Conservation (phyloP, 2,797 vertebrate species). For the Aeoliscus strigatus region DNA sequence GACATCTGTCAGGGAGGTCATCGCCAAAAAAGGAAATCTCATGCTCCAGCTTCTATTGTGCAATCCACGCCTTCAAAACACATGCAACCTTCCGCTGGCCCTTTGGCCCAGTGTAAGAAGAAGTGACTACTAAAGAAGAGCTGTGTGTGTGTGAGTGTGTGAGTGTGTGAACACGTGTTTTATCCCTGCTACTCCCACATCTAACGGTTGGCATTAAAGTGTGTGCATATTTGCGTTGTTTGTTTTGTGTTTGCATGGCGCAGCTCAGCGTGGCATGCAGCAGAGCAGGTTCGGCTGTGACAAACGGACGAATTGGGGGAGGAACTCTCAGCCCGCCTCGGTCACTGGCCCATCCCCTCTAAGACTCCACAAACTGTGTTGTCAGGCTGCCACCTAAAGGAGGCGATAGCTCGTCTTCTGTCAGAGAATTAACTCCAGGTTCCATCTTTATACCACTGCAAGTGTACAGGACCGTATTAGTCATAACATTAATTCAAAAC, state of each 20-base stretch:
- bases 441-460: too few species aligned
- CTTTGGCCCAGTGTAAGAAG: too few species aligned
- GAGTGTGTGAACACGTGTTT: too few species aligned
- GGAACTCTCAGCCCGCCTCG: neutral
- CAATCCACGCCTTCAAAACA: too few species aligned
- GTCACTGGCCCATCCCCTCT: slow-evolving; percentile 1
- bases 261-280: slow-evolving; percentile 42
- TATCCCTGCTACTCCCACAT: neutral
- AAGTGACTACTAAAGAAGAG: neutral
- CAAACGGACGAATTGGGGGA: slow-evolving; percentile 13
- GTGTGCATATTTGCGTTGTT: slow-evolving; percentile 8
- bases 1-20: too few species aligned
- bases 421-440: neutral
- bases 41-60: too few species aligned
- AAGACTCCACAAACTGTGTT: slow-evolving; percentile 4
- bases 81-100: too few species aligned
- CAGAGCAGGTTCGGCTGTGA: slow-evolving; percentile 53
- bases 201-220: neutral
- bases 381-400: slow-evolving; percentile 54
- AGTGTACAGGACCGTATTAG: too few species aligned
- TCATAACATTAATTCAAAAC: too few species aligned
- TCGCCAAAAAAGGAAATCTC: too few species aligned
- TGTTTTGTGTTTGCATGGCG: slow-evolving; percentile 32
- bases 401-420: neutral
- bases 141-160: neutral